These are phyloP conservation scores for Nomada hirtipes DNA, from an alignment of 2,888 invertebrate species.

Conservation along the genomic window DNA sequence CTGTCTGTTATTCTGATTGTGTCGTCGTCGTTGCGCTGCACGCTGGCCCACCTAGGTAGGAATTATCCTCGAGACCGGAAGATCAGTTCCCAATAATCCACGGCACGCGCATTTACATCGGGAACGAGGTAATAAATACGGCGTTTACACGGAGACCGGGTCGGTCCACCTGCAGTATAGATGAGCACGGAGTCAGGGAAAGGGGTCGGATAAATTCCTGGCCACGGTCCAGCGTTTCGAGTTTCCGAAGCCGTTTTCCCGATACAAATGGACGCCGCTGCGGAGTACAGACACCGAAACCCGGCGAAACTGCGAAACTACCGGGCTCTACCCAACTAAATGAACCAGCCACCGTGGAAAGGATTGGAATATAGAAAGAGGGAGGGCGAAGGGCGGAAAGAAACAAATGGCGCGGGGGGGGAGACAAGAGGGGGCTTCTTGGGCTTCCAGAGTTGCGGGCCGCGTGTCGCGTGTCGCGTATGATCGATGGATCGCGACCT, in stretches of 20 bases:
- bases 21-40: slow-evolving; percentile 15
- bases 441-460: neutral
- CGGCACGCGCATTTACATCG: slow-evolving; percentile 79
- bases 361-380: slow-evolving; percentile 10
- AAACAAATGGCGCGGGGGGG: slow-evolving; percentile 7
- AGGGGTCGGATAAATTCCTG: slow-evolving; percentile 78
- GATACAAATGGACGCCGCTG: slow-evolving; percentile 76
- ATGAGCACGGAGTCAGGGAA: slow-evolving; percentile 26
- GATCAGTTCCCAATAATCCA: slow-evolving; percentile 79
- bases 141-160: slow-evolving; percentile 72
- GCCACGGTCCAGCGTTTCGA: slow-evolving; percentile 77
- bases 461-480: slow-evolving; percentile 5
- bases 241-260: slow-evolving; percentile 72
- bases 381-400: neutral
- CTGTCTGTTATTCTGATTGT: neutral
- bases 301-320: slow-evolving; percentile 74
- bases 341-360: slow-evolving; percentile 51
- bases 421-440: slow-evolving; percentile 2
- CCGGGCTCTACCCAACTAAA: slow-evolving; percentile 61
- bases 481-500: slow-evolving; percentile 25
- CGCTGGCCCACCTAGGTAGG: slow-evolving; percentile 43
- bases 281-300: slow-evolving; percentile 56
- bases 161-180: slow-evolving; percentile 68
- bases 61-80: slow-evolving; percentile 74
- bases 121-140: slow-evolving; percentile 78